Base-by-base conservation (phyloP, 2,888 invertebrate species). In the Habroteleia sp. region DNA sequence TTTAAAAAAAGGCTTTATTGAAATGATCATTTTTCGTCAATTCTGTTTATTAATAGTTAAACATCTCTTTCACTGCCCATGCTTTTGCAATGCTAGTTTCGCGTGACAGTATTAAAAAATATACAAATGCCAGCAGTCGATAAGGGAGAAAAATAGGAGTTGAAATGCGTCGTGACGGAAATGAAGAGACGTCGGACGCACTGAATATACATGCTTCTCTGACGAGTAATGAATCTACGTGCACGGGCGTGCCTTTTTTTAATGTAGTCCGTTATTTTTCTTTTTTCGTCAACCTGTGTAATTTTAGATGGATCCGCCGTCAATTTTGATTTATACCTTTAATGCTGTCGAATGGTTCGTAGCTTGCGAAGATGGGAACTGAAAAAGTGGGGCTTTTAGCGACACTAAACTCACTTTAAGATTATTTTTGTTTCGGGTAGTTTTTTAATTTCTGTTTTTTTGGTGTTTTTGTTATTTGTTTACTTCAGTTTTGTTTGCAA, bases 81-180 rank as follows among this genome's bases (percentile, higher is more conserved):
- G 25, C 25, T 25, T 25, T 25, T 6, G 6, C 6, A 25, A 25
- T 6, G 25, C 3, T 16, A 16, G 37, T 37, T 41, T 7, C 27
- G 10, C 27, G 20, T 42, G 56, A 68, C 48, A 35, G 29, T 50
- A 42, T 56, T 42, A 42, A 41, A 56, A 62, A 48, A 50, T 39
- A 50, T 17, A 35, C 31, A 23, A 68, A 58, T 68, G 58, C 68
- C 56, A 27, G 11, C 58, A 58, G 68, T 68, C 68, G 68, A 68
- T 68, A 68, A 68, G 66, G 8, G 68, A 58, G 68, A 68, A 68
- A 68, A 68, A 68, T 68, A 56, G 33, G 58, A 42, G 42, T 11
- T 23, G 14, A 50, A 60, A 60, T 42, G 41, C 42, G 42, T 50
- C 50, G 42, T 37, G 58, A 50, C 68, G 68, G 68, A 69, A 69